These are phyloP conservation scores for Eulithis testata DNA, from an alignment of 2,888 invertebrate species.

Conservation along the genomic window DNA sequence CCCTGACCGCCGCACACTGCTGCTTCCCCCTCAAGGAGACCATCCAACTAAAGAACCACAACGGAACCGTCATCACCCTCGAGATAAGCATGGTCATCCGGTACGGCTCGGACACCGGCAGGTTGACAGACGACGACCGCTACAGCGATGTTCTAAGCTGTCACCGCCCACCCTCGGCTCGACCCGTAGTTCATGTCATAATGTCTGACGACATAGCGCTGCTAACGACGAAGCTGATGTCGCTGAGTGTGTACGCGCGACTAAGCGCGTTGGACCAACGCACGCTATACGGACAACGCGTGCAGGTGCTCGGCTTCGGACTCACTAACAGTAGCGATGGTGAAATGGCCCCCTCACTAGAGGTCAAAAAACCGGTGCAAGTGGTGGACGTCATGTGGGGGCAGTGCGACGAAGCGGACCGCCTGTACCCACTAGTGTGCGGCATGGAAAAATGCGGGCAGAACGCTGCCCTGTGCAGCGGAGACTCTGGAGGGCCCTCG, in stretches of 20 bases:
- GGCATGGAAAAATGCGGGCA: conserved; percentile 3
- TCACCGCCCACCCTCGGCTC: not conserved
- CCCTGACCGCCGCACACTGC: not conserved
- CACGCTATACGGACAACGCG: conserved; percentile 1
- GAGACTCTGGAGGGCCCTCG: conserved; percentile 2
- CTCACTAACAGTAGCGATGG: not conserved
- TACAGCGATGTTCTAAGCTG: not conserved
- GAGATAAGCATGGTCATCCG: conserved; percentile 1
- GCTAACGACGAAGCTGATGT: not conserved
- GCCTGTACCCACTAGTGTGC: not conserved
- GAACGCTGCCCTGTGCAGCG: not conserved
- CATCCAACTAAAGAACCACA: not conserved
- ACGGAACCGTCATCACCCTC: not conserved
- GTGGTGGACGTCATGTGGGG: conserved; percentile 7
- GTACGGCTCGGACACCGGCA: conserved; percentile 1
- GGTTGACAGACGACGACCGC: not conserved
- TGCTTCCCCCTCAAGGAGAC: not conserved
- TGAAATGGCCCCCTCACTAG: not conserved
- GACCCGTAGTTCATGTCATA: not conserved
- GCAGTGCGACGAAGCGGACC: not conserved
- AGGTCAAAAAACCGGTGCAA: not conserved
- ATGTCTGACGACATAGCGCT: not conserved
- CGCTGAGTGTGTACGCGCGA: not conserved
- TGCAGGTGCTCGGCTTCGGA: conserved; percentile 1
- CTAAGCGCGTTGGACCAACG: not conserved